Evolutionary conservation across 2,797 vertebrate species (phyloP), one percentile per base, ranked within the genome.

Genomic region (Alosa sapidissima): DNA sequence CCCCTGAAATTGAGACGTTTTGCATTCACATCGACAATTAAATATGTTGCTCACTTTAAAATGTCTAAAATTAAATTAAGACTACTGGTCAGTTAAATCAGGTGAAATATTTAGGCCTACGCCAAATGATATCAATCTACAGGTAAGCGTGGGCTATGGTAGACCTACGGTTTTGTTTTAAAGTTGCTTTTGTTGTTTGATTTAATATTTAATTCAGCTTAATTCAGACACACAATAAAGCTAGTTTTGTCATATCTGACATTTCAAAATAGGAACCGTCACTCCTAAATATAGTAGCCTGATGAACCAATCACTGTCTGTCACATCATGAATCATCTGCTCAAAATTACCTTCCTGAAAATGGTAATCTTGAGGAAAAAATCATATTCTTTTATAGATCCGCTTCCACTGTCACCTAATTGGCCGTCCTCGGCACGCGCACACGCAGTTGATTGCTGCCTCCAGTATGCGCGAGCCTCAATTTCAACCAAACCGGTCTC

Each of bases 391-490:
- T 41, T 75, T 78, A 78, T 72, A 78, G 16, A 78, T 45, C 72
- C 21, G 41, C 72, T 78, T 78, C 5, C 72, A n/a, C 14, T 78
- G 72, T 11, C 36, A 72, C 28, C 28, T 78, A 78, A 78, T 78
- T 78, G 72, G 72, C 16, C 72, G 36, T 47, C 36, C 68, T 13
- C 72, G 6, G 72, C 72, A 47, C 55, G 49, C 47, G 58, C 78
- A 81, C 55, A 54, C 58, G 78, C n/a, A 81, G 75, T 24, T 36
- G 81, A 58, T 52, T 60, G 72, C 75, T 54, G 49, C 52, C 2
- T 4, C 49, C 28, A 51, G 47, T 82, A 19, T 28, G 16, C n/a
- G 51, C 65, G 62, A 78, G 21, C 41, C 52, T 28, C 65, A 58
- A 52, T 55, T 5, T 58, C 68, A 48, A 81, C 24, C 41, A 52